Percentiles rank a stretch among this genome's conserved stretches.
phyloP scores from a whole-genome alignment of 2,888 invertebrate genomes.

The Drosophila buzzatii region DNA sequence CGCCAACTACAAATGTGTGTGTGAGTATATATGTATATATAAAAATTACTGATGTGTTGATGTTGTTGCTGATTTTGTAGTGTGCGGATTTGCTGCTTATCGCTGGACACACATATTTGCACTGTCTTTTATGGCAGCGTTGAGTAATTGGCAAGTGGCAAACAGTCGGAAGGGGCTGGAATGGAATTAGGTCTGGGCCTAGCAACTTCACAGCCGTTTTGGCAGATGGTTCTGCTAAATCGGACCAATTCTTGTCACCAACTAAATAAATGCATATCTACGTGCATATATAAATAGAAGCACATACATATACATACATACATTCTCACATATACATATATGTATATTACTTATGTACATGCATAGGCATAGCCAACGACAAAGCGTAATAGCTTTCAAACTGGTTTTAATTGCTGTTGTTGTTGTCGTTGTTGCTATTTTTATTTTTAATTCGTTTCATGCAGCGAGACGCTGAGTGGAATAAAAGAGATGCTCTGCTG shows the following conservation, averaged over 20 bases:
- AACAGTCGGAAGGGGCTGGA: not conserved
- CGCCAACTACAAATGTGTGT: slow-evolving; percentile 46
- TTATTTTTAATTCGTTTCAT: slow-evolving; percentile 10
- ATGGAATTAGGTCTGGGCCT: slow-evolving; percentile 30
- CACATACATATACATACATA: slow-evolving; percentile 1
- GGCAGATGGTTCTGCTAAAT: slow-evolving; percentile 26
- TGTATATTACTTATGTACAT: not conserved
- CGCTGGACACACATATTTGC: slow-evolving; percentile 56
- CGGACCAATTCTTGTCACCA: slow-evolving; percentile 8
- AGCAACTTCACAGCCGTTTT: slow-evolving; percentile 34
- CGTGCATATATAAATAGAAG: not conserved
- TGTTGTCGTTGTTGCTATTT: slow-evolving; percentile 16
- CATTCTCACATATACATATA: not conserved
- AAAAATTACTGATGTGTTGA: slow-evolving; percentile 13
- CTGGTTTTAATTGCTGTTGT: slow-evolving; percentile 40
- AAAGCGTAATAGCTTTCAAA: slow-evolving; percentile 46
- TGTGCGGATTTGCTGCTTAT: slow-evolving; percentile 59
- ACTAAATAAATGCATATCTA: slow-evolving; percentile 16
- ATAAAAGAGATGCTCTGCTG: slow-evolving; percentile 14
- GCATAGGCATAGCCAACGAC: slow-evolving; percentile 12
- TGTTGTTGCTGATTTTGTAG: slow-evolving; percentile 26
- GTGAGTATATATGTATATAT: slow-evolving; percentile 1
- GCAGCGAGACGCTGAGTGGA: slow-evolving; percentile 1
- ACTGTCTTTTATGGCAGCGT: slow-evolving; percentile 62
- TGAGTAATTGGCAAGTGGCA: slow-evolving; percentile 59